Percentiles rank a stretch among this genome's conserved stretches.
These are phyloP conservation scores for Drosophila paranaensis DNA, from an alignment of 2,888 invertebrate genomes.

Conservation along the genomic window DNA sequence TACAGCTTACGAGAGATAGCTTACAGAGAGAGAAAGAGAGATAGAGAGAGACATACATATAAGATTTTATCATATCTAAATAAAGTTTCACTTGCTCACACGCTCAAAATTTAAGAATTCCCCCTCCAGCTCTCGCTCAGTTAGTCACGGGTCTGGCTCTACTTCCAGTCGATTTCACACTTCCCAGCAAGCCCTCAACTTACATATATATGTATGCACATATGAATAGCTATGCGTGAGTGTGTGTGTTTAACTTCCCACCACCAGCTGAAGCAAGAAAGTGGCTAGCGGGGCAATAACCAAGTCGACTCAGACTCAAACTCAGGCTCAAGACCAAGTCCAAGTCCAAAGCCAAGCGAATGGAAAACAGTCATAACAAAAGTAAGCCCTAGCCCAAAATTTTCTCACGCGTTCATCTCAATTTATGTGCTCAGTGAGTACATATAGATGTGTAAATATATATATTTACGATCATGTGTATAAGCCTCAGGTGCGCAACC, in stretches of 20 bases:
- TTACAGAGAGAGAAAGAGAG: neutral
- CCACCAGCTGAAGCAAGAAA: slow-evolving; percentile 57
- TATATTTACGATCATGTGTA: slow-evolving; percentile 16
- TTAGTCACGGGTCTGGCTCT: slow-evolving; percentile 56
- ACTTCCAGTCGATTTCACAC: slow-evolving; percentile 66
- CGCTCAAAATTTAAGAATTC: slow-evolving; percentile 61
- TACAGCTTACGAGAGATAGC: slow-evolving; percentile 24
- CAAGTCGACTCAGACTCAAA: slow-evolving; percentile 34
- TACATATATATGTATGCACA: neutral
- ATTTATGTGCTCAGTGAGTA: slow-evolving; percentile 63
- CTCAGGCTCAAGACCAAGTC: slow-evolving; percentile 35
- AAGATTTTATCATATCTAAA: slow-evolving; percentile 69
- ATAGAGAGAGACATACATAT: slow-evolving; percentile 10
- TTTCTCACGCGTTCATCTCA: slow-evolving; percentile 79
- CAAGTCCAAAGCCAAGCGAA: slow-evolving; percentile 36
- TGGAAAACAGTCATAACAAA: slow-evolving; percentile 57
- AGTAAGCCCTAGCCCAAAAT: slow-evolving; percentile 55
- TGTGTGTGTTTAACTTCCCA: slow-evolving; percentile 52
- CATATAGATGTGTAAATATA: slow-evolving; percentile 11
- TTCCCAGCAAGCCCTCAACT: slow-evolving; percentile 49
- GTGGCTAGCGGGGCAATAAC: slow-evolving; percentile 53
- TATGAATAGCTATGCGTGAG: neutral
- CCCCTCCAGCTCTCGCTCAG: slow-evolving; percentile 17
- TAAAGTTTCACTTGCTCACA: slow-evolving; percentile 70
- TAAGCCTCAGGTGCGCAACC: slow-evolving; percentile 16